Evolutionary conservation across 2,888 invertebrate genomes (phyloP), one percentile per base, ranked within the genome.

Genomic region (Cerastoderma edule): DNA sequence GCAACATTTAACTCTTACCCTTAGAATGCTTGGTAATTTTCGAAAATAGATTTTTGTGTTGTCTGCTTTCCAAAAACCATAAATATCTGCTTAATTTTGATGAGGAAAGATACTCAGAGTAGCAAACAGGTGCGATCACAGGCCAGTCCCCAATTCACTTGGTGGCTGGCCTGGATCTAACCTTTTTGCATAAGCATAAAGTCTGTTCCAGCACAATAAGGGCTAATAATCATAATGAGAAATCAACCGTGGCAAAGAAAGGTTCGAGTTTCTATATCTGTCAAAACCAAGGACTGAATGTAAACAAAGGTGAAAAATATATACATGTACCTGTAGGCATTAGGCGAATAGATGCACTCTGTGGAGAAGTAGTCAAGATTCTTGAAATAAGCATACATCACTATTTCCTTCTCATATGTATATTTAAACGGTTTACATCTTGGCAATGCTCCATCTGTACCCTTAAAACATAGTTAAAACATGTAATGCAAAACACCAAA

Each of bases 361-460:
- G 99, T 99, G 1, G 99, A 99, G 93, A 99, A 99, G 92, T 99
- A 99, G 10, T 99, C 96, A 33, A 99, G 93, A 90, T 97, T 96
- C 92, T 97, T 97, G 92, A 97, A 99, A 92, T 99, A 97, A 0
- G 99, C 99, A 93, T 99, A 94, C 97, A 99, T 98, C 0, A 99
- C 99, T 90, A 99, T 99, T 94, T 99, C 99, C 91, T 99, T 99
- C 92, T 99, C 99, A 92, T 99, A 99, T 0, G 98, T 96, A 92
- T 99, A 99, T 92, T 99, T 99, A 50, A 99, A 95, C 0, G 99
- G 99, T 91, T 99, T 99, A 24, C 98, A 98, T 86, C 99, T 94
- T 0, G 97, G 97, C 88, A 99, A 96, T 13, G 96, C 95, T 1
- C 97, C 95, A 83, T 96, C 96, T 90, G 96, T 96, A 83, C 96